A percentile compares a stretch with the other conserved stretches of the same genome.
Conservation (phyloP, 2,797 vertebrate genomes). For the Rousettus madagascariensis region DNA sequence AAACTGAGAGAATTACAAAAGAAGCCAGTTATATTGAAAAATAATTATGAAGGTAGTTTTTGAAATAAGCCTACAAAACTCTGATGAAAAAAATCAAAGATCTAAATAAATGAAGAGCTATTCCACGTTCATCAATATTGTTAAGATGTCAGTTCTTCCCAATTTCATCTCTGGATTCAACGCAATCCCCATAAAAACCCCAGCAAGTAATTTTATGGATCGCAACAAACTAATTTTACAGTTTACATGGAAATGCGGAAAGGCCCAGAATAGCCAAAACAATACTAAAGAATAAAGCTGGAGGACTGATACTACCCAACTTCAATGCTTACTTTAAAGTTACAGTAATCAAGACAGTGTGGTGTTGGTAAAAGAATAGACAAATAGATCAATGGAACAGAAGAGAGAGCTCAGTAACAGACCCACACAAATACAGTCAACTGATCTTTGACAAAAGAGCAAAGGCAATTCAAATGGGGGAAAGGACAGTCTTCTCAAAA, state of each 20-base stretch:
- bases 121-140: background rate
- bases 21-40: background rate
- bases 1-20: background rate
- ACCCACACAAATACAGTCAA: background rate
- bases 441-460: background rate
- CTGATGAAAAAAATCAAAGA: conserved; percentile 22
- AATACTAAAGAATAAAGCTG: background rate
- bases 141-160: background rate
- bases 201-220: background rate
- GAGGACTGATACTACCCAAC: background rate
- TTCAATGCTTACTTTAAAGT: background rate
- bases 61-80: background rate
- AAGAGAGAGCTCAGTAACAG: background rate
- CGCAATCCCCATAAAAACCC: background rate
- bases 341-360: background rate
- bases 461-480: background rate
- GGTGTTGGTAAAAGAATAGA: background rate
- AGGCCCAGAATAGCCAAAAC: background rate
- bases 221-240: background rate
- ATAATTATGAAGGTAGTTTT: background rate
- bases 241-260: background rate
- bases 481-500: background rate
- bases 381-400: background rate
- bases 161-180: background rate
- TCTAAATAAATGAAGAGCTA: background rate